Percentiles rank a stretch among this genome's conserved stretches.
These are phyloP conservation scores for Andrena bucephala DNA, from an alignment of 2,888 invertebrate species.

Conservation along the genomic window DNA sequence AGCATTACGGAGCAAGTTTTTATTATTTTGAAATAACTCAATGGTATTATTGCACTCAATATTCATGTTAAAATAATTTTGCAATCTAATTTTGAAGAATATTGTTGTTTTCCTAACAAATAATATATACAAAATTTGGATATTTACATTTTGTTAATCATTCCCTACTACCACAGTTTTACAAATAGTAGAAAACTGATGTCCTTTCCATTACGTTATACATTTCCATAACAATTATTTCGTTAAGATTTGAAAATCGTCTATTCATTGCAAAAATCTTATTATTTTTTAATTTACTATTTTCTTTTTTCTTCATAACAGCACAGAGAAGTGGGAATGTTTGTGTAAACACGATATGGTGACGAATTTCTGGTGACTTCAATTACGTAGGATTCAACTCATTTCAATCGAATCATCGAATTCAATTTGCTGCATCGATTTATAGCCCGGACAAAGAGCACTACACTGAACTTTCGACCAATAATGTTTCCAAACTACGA, in stretches of 20 bases:
- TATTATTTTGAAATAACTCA: no score
- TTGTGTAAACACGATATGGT: conserved; percentile 14
- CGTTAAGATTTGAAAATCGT: not conserved
- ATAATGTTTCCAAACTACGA: conserved; percentile 32
- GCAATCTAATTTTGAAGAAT: no score
- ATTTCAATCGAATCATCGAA: not conserved
- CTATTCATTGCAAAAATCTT: not conserved
- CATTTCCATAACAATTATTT: no score
- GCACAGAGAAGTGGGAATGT: not conserved
- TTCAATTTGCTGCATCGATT: conserved; percentile 13
- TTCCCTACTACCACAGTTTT: no score
- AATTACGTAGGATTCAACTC: conserved; percentile 25
- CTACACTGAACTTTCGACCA: conserved; percentile 23
- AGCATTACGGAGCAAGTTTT: no score
- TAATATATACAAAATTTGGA: no score
- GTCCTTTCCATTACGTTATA: no score
- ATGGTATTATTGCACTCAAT: no score
- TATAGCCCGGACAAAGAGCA: not conserved
- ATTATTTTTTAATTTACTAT: not conserved
- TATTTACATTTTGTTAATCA: no score
- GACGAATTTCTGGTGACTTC: conserved; percentile 13
- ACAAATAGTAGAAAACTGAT: no score
- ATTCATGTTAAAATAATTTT: no score
- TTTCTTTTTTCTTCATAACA: not conserved
- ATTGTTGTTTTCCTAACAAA: no score